These are phyloP conservation scores for Elephantulus edwardii DNA, from an alignment of 2,113 vertebrate species.

Conservation along the genomic window DNA sequence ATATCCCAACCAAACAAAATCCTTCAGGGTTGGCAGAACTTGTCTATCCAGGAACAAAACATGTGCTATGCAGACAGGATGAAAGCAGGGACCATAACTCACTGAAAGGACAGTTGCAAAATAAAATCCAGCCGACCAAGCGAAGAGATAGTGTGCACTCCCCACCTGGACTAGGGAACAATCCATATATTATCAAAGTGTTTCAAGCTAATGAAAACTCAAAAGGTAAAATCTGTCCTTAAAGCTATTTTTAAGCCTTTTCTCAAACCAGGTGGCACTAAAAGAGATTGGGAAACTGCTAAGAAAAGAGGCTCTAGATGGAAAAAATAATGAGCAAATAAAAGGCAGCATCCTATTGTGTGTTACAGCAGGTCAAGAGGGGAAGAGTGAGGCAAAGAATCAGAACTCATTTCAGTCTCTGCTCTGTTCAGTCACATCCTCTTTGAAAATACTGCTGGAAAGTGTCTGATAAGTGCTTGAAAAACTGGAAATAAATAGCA, in stretches of 20 bases:
- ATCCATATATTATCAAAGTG: constrained; percentile 44
- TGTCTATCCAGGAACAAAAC: background rate
- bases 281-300: background rate
- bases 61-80: background rate
- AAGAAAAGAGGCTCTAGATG: background rate
- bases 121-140: background rate
- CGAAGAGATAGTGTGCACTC: constrained; percentile 13
- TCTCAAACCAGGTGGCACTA: background rate
- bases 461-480: background rate
- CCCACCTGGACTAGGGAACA: background rate
- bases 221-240: background rate
- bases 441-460: background rate
- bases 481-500: constrained; percentile 1
- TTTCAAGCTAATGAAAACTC: constrained; percentile 28
- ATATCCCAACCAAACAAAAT: background rate
- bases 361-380: background rate
- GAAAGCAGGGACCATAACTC: background rate
- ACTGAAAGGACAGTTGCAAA: background rate
- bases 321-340: background rate
- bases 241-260: constrained; percentile 15
- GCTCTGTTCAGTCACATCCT: background rate
- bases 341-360: background rate
- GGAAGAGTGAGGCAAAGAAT: background rate
- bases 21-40: constrained; percentile 6
- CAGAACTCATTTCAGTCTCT: background rate